Evolutionary conservation across 2,797 vertebrate genomes (phyloP), one percentile per base, ranked within the genome.

Genomic region (Melanotaenia nigrans): DNA sequence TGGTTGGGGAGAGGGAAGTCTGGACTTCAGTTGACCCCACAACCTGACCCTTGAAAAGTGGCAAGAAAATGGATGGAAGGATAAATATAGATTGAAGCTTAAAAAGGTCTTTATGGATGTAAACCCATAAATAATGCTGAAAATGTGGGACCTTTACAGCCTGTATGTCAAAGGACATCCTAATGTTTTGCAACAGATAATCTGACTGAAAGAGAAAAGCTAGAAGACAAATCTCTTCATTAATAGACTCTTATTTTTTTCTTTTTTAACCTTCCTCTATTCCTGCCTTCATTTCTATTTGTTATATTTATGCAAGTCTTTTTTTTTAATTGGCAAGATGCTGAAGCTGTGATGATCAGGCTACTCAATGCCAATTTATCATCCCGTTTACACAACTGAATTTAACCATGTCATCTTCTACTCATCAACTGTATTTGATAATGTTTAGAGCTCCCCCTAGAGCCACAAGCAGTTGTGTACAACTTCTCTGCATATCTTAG

Each of bases 271-370:
- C 68, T 65, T 66, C 56, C 56, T 49, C 71, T 76, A 65, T 68
- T 71, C 76, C 71, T 18, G 13, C 82, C 61, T 67, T 86, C 64
- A 5, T 49, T 74, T 59, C 77, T 78, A 87, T 90, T 87, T 77
- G 79, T 70, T 76, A 61, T 56, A 60, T 90, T 87, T 58, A 83
- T 87, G 74, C 59, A 65, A 71, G 38, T 58, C 84, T 25, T 86
- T 82, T 82, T 91, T 92, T 90, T 81, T 85, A 79, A 83, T 78
- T 9, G 49, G 72, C 49, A 56, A 81, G 73, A 87, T 35, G 70
- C 77, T 70, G 84, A 61, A 70, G 72, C 76, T 86, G 77, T 28
- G 28, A 28, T 28, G 28, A 28, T 28, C 35, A 11, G 35, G 35
- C 35, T 11, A 36, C n/a, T 9, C 5, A 49, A 49, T n/a, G 8